Conservation (phyloP, 1,140 invertebrate genomes). For the Hypothenemus hampei region DNA sequence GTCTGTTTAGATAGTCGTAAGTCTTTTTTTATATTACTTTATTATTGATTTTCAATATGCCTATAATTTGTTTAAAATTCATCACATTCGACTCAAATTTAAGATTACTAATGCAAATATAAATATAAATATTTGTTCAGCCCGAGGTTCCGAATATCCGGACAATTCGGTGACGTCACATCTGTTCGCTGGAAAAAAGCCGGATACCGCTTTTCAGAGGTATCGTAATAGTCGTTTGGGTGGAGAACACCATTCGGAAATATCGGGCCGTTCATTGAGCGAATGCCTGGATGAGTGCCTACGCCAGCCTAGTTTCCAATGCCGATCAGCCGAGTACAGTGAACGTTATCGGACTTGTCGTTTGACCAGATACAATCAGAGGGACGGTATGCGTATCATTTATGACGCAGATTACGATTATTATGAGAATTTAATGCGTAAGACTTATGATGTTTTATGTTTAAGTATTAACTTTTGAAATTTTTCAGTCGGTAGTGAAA, state of each 20-base stretch:
- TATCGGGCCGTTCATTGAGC: conserved; percentile 76
- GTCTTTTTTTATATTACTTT: conserved; percentile 41
- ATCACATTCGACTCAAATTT: too few relatives aligned
- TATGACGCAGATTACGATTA: conserved; percentile 89
- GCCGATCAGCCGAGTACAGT: conserved; percentile 81
- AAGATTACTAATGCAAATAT: too few relatives aligned
- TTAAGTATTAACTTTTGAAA: background rate
- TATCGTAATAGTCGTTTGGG: conserved; percentile 79
- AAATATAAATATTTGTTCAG: conserved; percentile 47
- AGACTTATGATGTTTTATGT: conserved; percentile 47
- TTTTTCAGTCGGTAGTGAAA: conserved; percentile 34
- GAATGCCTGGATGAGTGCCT: conserved; percentile 87
- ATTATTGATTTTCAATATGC: background rate
- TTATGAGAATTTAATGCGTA: conserved; percentile 87
- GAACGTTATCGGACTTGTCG: conserved; percentile 77
- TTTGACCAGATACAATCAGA: conserved; percentile 78
- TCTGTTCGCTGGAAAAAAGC: conserved; percentile 70
- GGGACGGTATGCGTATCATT: conserved; percentile 80
- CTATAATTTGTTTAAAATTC: too few relatives aligned
- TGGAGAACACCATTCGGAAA: conserved; percentile 82
- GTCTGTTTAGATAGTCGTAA: conserved; percentile 83
- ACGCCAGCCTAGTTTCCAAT: conserved; percentile 80
- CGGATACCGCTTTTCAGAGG: conserved; percentile 83
- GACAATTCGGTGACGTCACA: conserved; percentile 77
- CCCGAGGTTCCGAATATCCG: conserved; percentile 75